These are phyloP conservation scores for Drosophila testacea DNA, from an alignment of 2,888 invertebrate genomes.

Conservation along the genomic window DNA sequence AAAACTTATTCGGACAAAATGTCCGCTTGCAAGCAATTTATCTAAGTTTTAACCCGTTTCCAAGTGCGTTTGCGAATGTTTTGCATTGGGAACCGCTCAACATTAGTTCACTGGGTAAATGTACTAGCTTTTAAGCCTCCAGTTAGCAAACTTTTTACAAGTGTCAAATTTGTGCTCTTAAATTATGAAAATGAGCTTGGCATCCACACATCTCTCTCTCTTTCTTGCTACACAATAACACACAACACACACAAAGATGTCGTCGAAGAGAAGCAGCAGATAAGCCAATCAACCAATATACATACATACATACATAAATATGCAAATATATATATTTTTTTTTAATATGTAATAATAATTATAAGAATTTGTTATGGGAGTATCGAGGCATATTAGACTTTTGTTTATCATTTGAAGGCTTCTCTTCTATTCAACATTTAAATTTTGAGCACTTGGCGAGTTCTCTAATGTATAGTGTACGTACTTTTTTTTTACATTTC, in stretches of 20 bases:
- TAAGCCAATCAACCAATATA: slow-evolving; percentile 4
- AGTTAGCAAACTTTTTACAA: not conserved
- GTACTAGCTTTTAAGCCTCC: slow-evolving; percentile 15
- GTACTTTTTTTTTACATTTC: slow-evolving; percentile 21
- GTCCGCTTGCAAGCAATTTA: no score
- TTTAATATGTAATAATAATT: slow-evolving; percentile 36
- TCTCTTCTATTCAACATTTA: not conserved
- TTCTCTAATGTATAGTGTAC: slow-evolving; percentile 13
- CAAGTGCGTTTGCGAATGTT: no score
- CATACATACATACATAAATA: no score
- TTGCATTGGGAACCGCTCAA: no score
- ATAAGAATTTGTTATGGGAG: slow-evolving; percentile 50
- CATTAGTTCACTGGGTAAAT: no score
- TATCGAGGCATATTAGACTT: slow-evolving; percentile 23
- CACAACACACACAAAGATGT: slow-evolving; percentile 3
- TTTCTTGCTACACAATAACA: slow-evolving; percentile 5
- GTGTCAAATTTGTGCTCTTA: not conserved
- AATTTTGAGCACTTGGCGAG: not conserved
- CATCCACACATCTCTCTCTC: not conserved
- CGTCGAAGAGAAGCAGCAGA: not conserved
- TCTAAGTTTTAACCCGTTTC: no score
- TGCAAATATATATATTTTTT: slow-evolving; percentile 26
- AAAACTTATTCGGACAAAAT: no score
- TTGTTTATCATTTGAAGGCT: slow-evolving; percentile 4
- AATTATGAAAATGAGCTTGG: not conserved